phyloP scores from a whole-genome alignment of 2,113 vertebrate species.

The Motacilla alba region DNA sequence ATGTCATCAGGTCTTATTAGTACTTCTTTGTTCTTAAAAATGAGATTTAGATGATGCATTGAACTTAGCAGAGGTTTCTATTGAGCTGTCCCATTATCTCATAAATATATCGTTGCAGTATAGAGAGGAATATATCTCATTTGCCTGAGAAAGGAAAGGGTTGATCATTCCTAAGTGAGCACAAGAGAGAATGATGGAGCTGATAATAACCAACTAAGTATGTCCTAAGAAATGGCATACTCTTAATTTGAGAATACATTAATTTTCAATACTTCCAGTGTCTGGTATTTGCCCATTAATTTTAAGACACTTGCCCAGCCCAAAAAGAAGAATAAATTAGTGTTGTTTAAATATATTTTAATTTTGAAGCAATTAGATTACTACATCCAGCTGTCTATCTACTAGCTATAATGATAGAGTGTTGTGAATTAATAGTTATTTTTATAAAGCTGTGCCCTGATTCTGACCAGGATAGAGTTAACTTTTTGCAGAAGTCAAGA shows the following conservation, averaged over 20 bases:
- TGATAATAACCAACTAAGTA: neutral
- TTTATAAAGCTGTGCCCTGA: neutral
- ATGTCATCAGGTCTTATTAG: neutral
- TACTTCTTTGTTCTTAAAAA: neutral
- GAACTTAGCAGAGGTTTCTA: neutral
- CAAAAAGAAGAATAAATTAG: neutral
- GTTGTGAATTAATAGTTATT: constrained; percentile 18
- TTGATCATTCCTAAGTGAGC: neutral
- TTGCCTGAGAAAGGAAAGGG: neutral
- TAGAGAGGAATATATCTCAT: neutral
- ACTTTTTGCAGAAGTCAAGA: neutral
- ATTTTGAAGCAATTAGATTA: constrained; percentile 27
- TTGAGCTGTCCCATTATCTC: neutral
- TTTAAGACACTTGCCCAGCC: neutral
- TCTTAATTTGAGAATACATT: neutral
- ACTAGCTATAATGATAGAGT: neutral
- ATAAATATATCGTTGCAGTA: neutral
- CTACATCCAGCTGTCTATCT: neutral
- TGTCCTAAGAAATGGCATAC: neutral
- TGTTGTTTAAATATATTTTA: neutral
- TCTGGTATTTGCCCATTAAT: neutral
- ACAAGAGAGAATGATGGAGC: neutral
- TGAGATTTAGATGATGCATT: neutral
- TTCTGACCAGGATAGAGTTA: neutral
- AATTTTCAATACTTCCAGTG: neutral